These are phyloP conservation scores for Daubentonia madagascariensis DNA, from an alignment of 2,113 vertebrate species.

Conservation along the genomic window DNA sequence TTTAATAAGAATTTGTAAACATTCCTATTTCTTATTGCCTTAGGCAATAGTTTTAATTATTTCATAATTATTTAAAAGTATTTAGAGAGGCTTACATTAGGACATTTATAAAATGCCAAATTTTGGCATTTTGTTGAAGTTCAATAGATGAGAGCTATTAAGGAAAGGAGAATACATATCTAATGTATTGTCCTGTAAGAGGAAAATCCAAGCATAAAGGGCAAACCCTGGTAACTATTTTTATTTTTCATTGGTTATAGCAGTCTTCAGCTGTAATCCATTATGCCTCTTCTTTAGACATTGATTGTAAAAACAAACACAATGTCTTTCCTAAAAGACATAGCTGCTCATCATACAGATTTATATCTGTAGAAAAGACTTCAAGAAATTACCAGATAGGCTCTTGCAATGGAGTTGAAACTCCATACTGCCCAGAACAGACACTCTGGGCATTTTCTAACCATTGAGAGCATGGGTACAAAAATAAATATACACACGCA, in stretches of 20 bases:
- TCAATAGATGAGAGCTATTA: background rate
- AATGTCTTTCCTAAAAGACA: background rate
- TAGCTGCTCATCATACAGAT: background rate
- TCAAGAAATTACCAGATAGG: conserved; percentile 28
- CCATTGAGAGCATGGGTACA: conserved; percentile 33
- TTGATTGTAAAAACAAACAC: conserved; percentile 34
- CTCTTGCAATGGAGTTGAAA: conserved; percentile 11
- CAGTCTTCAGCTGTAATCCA: background rate
- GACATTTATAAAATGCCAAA: background rate
- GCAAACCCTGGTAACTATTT: background rate
- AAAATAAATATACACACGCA: conserved; percentile 60
- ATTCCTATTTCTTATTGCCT: background rate
- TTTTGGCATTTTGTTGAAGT: conserved; percentile 1
- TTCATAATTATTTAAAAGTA: conserved; percentile 39
- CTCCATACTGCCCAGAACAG: background rate
- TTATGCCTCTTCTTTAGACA: conserved; percentile 7
- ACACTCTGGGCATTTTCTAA: conserved; percentile 32
- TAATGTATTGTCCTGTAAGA: background rate
- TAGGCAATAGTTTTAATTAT: conserved; percentile 22
- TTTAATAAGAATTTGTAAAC: background rate
- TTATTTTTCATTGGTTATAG: conserved; percentile 5
- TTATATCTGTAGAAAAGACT: conserved; percentile 7
- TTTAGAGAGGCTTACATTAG: conserved; percentile 31
- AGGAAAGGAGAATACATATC: background rate
- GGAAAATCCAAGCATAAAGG: background rate